Evolutionary conservation across 2,888 invertebrate genomes (phyloP).

Genomic region (Apomyelois bistriatella): DNA sequence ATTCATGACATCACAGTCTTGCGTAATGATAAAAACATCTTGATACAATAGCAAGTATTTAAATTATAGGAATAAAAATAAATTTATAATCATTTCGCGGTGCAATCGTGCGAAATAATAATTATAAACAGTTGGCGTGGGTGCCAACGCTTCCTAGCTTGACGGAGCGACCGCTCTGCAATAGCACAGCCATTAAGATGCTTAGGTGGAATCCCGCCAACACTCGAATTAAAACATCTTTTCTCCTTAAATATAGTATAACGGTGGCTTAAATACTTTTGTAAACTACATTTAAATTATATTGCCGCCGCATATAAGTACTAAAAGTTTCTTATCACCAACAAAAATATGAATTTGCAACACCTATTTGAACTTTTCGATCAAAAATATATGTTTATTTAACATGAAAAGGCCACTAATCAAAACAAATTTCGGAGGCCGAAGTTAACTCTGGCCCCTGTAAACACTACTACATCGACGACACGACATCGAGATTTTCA

Average conservation of each 20-base stretch:
- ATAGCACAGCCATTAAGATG: slow-evolving; percentile 67
- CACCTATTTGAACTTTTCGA: slow-evolving; percentile 34
- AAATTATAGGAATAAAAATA: slow-evolving; percentile 19
- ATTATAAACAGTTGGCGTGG: slow-evolving; percentile 21
- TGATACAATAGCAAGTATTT: slow-evolving; percentile 14
- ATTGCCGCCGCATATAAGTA: slow-evolving; percentile 30
- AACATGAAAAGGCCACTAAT: slow-evolving; percentile 44
- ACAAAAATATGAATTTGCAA: slow-evolving; percentile 31
- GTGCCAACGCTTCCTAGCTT: slow-evolving; percentile 24
- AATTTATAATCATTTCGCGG: slow-evolving; percentile 24
- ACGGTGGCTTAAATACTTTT: slow-evolving; percentile 54
- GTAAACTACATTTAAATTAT: slow-evolving; percentile 47
- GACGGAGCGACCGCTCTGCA: slow-evolving; percentile 38
- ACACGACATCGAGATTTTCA: slow-evolving; percentile 63
- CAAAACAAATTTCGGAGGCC: slow-evolving; percentile 34
- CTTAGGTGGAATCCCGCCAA: slow-evolving; percentile 52
- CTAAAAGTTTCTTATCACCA: slow-evolving; percentile 33
- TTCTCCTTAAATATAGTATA: slow-evolving; percentile 37
- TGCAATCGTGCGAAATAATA: slow-evolving; percentile 35
- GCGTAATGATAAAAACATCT: background rate
- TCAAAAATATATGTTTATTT: slow-evolving; percentile 42
- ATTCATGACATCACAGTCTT: slow-evolving; percentile 11
- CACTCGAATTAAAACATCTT: slow-evolving; percentile 14
- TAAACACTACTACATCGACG: slow-evolving; percentile 42
- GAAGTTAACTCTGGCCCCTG: slow-evolving; percentile 24